Base-by-base conservation (phyloP, 1,140 invertebrate species). In the Mya arenaria region DNA sequence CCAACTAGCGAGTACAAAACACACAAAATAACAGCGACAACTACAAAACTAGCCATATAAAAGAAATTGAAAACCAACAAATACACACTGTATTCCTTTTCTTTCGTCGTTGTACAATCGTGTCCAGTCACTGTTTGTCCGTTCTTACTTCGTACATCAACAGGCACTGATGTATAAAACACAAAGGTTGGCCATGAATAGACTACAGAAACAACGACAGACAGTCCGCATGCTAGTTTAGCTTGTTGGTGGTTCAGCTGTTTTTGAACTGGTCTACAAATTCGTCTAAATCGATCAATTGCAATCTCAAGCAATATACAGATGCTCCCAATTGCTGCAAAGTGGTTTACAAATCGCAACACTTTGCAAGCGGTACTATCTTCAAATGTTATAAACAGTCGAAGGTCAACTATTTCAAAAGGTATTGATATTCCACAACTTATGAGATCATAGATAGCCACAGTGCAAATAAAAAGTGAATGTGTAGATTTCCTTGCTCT, bases 381-480 rank as follows among this genome's bases (percentile, higher is more conserved):
- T 25, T 39, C 41, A 63, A 85, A 89, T 34, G 60, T 82, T 73
- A 74, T 84, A 1, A 84, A 82, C 23, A 68, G 85, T 3, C 82
- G 17, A 4, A 87, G 23, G 60, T 88, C 86, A 0, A 84, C 19
- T 3, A 88, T 84, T 75, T 89, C 88, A 34, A 85, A 78, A 0
- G 88, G 88, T 37, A 88, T 81, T 0, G 82, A 77, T 5, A 88
- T 4, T 17, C 36, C 5, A 63, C 86, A 87, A 41, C 65, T 82
- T 15, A 87, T 62, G 1, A 88, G 34, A 68, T 89, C 88, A 32
- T 83, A 83, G 25, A 80, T 55, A 2, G 87, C 83, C 60, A 89
- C 75, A 19, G 68, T 63, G 25, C 85, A 56, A 75, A 89, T 84
- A 77, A 86, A 89, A 6, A 78, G 17, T 6, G 41, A 30, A n/a